Evolutionary conservation across 2,113 vertebrate genomes (phyloP).

Genomic region (Garra rufa): DNA sequence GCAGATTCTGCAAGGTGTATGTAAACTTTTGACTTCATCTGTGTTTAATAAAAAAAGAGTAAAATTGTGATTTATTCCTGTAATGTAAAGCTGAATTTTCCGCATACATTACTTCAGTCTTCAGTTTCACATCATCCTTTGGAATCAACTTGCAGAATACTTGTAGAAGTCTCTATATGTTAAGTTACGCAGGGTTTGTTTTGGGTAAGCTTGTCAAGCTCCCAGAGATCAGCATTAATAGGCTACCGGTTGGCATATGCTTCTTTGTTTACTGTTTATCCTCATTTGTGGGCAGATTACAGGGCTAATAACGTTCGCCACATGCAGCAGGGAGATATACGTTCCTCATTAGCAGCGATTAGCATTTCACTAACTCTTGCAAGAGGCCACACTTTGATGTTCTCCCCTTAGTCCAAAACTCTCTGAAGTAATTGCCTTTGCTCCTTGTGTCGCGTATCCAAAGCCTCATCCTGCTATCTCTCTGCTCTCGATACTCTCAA

Average conservation of each 20-base stretch:
- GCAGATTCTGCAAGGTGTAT: too few species aligned
- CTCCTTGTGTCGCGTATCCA: constrained; percentile 37
- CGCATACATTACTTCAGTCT: background rate
- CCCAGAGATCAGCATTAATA: constrained; percentile 20
- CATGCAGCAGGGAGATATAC: constrained; percentile 63
- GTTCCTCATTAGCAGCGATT: constrained; percentile 73
- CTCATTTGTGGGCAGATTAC: constrained; percentile 35
- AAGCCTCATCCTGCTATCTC: constrained; percentile 41
- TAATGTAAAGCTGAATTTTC: background rate
- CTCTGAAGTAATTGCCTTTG: constrained; percentile 44
- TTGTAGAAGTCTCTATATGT: background rate
- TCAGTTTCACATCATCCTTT: background rate
- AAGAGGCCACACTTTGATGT: constrained; percentile 67
- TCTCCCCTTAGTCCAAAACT: constrained; percentile 40
- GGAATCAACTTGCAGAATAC: background rate
- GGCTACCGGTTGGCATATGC: constrained; percentile 16
- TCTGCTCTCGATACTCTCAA: constrained; percentile 46
- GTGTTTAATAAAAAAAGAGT: too few species aligned
- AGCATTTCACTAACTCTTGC: constrained; percentile 63
- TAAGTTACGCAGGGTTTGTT: background rate
- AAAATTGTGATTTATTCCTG: too few species aligned
- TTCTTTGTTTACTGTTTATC: constrained; percentile 41
- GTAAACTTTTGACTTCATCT: too few species aligned
- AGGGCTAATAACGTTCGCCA: constrained; percentile 37
- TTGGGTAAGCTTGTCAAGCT: constrained; percentile 5